Evolutionary conservation across 2,113 vertebrate species (phyloP), one percentile per base, ranked within the genome.

Genomic region (Arothron firmamentum): DNA sequence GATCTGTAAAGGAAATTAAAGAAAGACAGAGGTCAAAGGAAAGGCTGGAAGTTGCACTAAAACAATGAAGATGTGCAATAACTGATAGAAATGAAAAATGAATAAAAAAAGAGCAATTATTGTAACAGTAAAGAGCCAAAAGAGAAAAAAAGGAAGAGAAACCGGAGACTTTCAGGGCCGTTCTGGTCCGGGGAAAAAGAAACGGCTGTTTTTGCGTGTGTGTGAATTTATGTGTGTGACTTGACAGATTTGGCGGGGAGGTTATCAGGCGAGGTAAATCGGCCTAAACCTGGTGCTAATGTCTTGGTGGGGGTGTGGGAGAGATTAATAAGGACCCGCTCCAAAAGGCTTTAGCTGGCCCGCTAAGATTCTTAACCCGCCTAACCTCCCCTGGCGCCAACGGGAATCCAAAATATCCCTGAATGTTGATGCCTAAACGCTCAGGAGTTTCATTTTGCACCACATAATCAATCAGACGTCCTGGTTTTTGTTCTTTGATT

Each of bases 321-420:
- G 87, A 94, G 93, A 95, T 95, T 94, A 96, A 93, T 94, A 93
- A 93, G 92, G 91, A 94, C 92, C 90, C 77, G 88, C 90, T 93
- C 90, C 88, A 89, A 88, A 87, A 90, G 90, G 93, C 90, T 94
- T 95, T 94, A 93, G 91, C 81, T 79, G 88, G 75, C 71, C 62
- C 78, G 90, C 89, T 95, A 94, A 95, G 94, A 92, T 92, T 94
- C 93, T 95, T 94, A 94, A 94, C 93, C 92, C 90, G 87, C 88
- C 92, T 94, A 94, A 93, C 92, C 90, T 92, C 90, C 84, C 79
- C 88, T 91, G 88, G 92, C 90, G 90, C 87, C 75, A 42, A 67
- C 46, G 67, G 48, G 59, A 65, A 74, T 90, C 81, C 80, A 90
- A 88, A 90, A 89, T 92, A 91, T 91, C 91, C 89, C 88, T 59